Percentiles rank a stretch among this genome's conserved stretches.
Conservation (phyloP, 2,888 invertebrate genomes). For the Notodonta ziczac region DNA sequence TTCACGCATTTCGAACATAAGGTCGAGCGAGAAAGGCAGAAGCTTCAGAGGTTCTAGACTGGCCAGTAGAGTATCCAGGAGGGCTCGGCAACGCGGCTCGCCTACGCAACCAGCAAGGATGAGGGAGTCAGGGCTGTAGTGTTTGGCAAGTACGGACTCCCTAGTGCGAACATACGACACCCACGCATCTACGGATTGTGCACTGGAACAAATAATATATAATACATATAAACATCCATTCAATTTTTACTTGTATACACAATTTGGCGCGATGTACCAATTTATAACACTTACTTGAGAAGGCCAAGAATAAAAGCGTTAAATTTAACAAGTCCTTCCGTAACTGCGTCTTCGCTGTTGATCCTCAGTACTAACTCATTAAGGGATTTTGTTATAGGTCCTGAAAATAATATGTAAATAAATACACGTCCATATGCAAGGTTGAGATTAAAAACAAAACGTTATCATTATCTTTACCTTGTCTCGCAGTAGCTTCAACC, state of each 20-base stretch:
- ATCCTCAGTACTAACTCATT: slow-evolving; percentile 93
- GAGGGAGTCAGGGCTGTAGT: slow-evolving; percentile 91
- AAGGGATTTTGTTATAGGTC: slow-evolving; percentile 92
- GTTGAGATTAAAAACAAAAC: slow-evolving; percentile 7
- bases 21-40: slow-evolving; percentile 92
- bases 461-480: slow-evolving; percentile 77
- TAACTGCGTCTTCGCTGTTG: slow-evolving; percentile 92
- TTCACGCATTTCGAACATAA: slow-evolving; percentile 91
- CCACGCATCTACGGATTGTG: slow-evolving; percentile 96
- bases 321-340: slow-evolving; percentile 93
- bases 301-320: slow-evolving; percentile 95
- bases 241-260: not conserved
- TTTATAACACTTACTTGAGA: slow-evolving; percentile 87
- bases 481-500: slow-evolving; percentile 94
- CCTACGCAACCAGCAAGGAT: slow-evolving; percentile 86
- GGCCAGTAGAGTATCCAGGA: slow-evolving; percentile 90
- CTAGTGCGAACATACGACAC: slow-evolving; percentile 93
- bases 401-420: slow-evolving; percentile 57
- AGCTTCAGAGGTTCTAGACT: slow-evolving; percentile 92
- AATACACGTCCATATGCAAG: not conserved
- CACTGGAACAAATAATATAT: slow-evolving; percentile 70
- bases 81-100: slow-evolving; percentile 83
- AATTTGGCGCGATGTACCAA: not conserved
- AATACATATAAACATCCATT: not conserved
- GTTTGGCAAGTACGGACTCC: slow-evolving; percentile 91